These are phyloP conservation scores for Strix aluco DNA, from an alignment of 2,113 vertebrate species.

Conservation along the genomic window DNA sequence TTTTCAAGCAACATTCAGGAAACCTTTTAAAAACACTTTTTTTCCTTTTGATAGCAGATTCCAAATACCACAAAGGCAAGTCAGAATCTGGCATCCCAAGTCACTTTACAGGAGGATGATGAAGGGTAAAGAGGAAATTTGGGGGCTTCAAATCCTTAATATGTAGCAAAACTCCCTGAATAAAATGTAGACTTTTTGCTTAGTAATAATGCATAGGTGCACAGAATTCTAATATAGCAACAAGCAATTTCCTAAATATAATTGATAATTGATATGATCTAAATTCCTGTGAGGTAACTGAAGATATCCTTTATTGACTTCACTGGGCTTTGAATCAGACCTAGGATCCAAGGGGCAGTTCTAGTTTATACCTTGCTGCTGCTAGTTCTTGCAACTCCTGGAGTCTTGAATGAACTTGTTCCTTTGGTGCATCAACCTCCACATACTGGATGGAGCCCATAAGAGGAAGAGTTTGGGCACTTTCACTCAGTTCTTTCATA, in stretches of 20 bases:
- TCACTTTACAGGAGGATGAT: neutral
- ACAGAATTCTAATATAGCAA: neutral
- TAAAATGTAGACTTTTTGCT: neutral
- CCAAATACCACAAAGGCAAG: neutral
- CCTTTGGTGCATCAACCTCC: constrained; percentile 72
- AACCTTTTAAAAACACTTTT: neutral
- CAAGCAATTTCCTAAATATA: neutral
- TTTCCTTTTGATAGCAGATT: neutral
- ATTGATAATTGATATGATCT: neutral
- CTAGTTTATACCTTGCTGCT: constrained; percentile 71
- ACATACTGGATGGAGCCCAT: neutral
- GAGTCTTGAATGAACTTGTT: constrained; percentile 70
- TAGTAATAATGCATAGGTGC: neutral
- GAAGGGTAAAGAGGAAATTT: neutral
- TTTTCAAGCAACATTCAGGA: neutral
- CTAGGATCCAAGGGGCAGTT: neutral
- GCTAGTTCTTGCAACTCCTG: constrained; percentile 76
- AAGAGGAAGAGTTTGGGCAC: constrained; percentile 16
- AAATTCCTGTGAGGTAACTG: neutral
- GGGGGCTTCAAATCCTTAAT: neutral
- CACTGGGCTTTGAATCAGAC: neutral
- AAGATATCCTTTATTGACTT: neutral
- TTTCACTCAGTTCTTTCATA: constrained; percentile 55
- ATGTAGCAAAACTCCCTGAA: neutral
- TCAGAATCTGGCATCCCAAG: neutral